A percentile compares a stretch with the other conserved stretches of the same genome.
Conservation (phyloP, 2,888 invertebrate genomes). For the Tipula vernalis region DNA sequence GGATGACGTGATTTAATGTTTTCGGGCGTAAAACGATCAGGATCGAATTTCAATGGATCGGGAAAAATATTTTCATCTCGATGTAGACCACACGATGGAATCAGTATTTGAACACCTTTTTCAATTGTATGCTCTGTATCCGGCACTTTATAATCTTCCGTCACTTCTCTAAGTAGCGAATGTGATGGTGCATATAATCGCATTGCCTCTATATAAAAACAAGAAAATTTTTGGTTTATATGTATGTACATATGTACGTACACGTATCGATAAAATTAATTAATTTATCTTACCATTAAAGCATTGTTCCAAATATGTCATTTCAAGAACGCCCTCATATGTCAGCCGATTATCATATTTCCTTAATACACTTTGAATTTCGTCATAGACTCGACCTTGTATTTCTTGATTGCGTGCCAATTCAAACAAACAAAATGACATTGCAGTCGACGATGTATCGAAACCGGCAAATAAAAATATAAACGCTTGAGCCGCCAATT, state of each 20-base stretch:
- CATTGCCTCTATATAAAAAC: conserved; percentile 4
- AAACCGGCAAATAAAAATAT: conserved; percentile 43
- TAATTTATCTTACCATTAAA: conserved; percentile 21
- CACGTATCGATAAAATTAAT: no score
- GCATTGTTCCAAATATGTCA: conserved; percentile 34
- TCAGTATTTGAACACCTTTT: conserved; percentile 39
- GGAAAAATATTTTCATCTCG: conserved; percentile 45
- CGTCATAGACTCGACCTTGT: conserved; percentile 27
- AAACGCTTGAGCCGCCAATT: conserved; percentile 41
- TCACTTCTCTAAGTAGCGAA: not conserved
- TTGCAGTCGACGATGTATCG: conserved; percentile 31
- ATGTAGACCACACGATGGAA: conserved; percentile 45
- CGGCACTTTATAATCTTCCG: conserved; percentile 16
- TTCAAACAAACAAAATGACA: conserved; percentile 38
- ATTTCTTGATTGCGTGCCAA: conserved; percentile 33
- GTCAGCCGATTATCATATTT: conserved; percentile 27
- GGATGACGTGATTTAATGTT: conserved; percentile 37
- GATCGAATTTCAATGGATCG: conserved; percentile 43
- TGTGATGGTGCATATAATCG: conserved; percentile 5
- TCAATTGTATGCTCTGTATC: conserved; percentile 35
- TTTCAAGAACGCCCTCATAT: conserved; percentile 30
- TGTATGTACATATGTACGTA: not conserved
- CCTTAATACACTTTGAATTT: conserved; percentile 28
- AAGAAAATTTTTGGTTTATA: no score
- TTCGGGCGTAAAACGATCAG: conserved; percentile 41